Base-by-base conservation (phyloP, 2,888 invertebrate genomes). In the Trypoxylon attenuatum region DNA sequence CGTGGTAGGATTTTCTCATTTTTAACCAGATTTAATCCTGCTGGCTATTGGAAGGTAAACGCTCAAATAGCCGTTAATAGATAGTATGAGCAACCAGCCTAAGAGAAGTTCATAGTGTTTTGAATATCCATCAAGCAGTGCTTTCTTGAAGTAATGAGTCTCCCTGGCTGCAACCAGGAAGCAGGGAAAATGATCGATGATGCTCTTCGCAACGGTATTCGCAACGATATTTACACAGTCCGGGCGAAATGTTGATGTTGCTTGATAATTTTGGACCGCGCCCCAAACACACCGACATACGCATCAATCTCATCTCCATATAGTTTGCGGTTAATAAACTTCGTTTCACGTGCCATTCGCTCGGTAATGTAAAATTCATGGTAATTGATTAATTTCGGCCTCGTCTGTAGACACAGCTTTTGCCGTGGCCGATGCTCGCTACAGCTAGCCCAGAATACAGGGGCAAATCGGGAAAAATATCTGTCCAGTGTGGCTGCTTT, bases 191-290 rank as follows among this genome's bases (percentile, higher is more conserved):
- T n/a, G n/a, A n/a, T n/a, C n/a, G n/a, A n/a, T n/a, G n/a, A n/a
- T n/a, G n/a, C n/a, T n/a, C n/a, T n/a, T n/a, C n/a, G n/a, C n/a
- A n/a, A n/a, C n/a, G n/a, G n/a, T n/a, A n/a, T n/a, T n/a, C n/a
- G n/a, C n/a, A n/a, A n/a, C n/a, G n/a, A n/a, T n/a, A n/a, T n/a
- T n/a, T n/a, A n/a, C n/a, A n/a, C n/a, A 21, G 50, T 51, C 64
- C 51, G 55, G 45, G 50, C 54, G 46, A 54, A 61, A 64, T 61
- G 64, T 64, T 64, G 61, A 64, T 64, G 54, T 61, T 46, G 55
- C 54, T 46, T 64, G 64, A 64, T 61, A 64, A 64, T 64, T 64
- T 64, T 64, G 61, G 46, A 41, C 46, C 62, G 54, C 61, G 25
- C 64, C 54, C 38, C 49, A 6, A n/a, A 6, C 18, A 6, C 25